Base-by-base conservation (phyloP, 1,140 invertebrate species). In the Anastatus disparis region DNA sequence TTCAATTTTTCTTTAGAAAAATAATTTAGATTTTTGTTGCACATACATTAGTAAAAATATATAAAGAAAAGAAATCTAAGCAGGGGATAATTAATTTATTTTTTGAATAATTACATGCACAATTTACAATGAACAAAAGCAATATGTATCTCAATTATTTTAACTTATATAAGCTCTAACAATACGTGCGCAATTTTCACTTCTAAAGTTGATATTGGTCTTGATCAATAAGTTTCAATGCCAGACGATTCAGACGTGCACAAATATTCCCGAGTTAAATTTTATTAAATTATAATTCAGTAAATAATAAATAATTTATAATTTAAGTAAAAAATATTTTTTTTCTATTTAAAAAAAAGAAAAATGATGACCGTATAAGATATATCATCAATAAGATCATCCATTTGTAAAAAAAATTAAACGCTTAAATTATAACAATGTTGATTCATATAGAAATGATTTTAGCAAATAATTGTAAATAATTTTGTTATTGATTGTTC, bases 151-250 rank as follows among this genome's bases (percentile, higher is more conserved):
- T 72, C 86, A 8, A 90, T 96, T 26, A 91, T 96, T 88, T 87
- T 97, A 3, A 77, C 95, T 6, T 99, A 99, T 87, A 93, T 94
- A 77, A 94, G 90, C 0, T 97, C 95, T 94, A 86, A 97, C n/a
- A 96, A 95, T 76, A 88, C 91, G 0, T 97, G 95, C 53, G 89
- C 97, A 29, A 91, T 94, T 10, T 91, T 98, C 15, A 87, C 95
- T 7, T 93, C 95, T 0, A 90, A 93, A 77, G 93, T 99, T 64
- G 93, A 96, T 69, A 91, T 99, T 69, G 98, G 98, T 2, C 85
- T 99, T 0, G 96, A 99, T 82, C 96, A 99, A 85, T 95, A 98
- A 82, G 86, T 99, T 1, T 97, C 97, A 2, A 98, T 99, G 95
- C 96, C 98, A 0, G 91, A 97, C 79, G 96, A 97, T 80, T 98